Evolutionary conservation across 2,888 invertebrate genomes (phyloP), one percentile per base, ranked within the genome.

Genomic region (Catocala sponsa): DNA sequence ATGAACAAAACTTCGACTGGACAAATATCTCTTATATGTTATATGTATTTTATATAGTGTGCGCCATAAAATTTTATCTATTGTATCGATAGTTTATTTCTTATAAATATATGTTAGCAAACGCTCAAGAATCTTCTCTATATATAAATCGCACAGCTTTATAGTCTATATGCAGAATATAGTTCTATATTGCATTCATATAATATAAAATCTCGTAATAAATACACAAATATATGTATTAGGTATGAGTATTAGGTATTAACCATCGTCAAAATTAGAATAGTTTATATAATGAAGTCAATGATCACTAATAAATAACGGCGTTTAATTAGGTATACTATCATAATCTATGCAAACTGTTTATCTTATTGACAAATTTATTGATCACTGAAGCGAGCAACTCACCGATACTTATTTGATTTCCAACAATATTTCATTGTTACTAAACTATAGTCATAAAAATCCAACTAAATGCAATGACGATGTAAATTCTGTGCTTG

Each of bases 401-500:
- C 65, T 67, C 59, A 70, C 62, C 70, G 64, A 70, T 67, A 75
- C 71, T 72, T 75, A 66, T 78, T 80, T 78, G 81, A 80, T 83
- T 76, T 75, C 80, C 76, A 83, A 79, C 75, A 85, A 83, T 83
- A 82, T 83, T 85, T 88, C 83, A 91, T 91, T 91, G 91, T 89
- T 87, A 84, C 79, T 78, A 82, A 86, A 87, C 82, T 77, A 79
- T 80, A 84, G 80, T 84, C 82, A 86, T 84, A 86, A 85, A 82
- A 80, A 78, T 74, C 94, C 89, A 94, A 94, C 94, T 94, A 94
- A 94, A 93, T 89, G 83, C 85, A 91, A 93, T 94, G 94, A 94
- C 94, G 88, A 78, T 88, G 93, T 92, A 84, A 79, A 89, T 87
- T 91, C 82, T 81, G 71, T 74, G 71, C 66, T 60, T 73, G 25